Conservation (phyloP, 2,113 vertebrate genomes). For the Murina feae region DNA sequence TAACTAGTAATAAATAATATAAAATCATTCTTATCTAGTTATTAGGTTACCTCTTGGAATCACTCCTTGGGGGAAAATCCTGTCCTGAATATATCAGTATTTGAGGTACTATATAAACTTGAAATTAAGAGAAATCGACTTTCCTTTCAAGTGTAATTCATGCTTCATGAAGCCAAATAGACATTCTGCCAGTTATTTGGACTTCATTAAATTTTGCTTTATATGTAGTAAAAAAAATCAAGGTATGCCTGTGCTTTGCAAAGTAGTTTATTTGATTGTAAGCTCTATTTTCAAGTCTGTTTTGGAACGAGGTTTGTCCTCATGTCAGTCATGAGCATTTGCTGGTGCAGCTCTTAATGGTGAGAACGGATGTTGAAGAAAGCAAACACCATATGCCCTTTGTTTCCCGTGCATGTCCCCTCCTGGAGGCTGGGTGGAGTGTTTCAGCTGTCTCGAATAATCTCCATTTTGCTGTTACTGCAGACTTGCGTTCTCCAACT, state of each 20-base stretch:
- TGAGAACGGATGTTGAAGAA: conserved; percentile 54
- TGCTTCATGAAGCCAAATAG: conserved; percentile 40
- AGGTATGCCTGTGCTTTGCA: conserved; percentile 20
- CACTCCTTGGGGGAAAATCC: background rate
- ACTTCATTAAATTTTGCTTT: conserved; percentile 57
- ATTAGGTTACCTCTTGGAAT: conserved; percentile 31
- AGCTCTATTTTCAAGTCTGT: conserved; percentile 41
- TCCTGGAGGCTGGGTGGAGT: conserved; percentile 70
- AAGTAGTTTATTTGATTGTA: conserved; percentile 7
- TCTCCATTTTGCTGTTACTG: conserved; percentile 63
- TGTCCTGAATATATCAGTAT: conserved; percentile 24
- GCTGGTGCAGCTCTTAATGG: conserved; percentile 64
- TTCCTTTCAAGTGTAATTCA: conserved; percentile 58
- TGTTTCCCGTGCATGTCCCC: conserved; percentile 64
- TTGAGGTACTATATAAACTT: conserved; percentile 21
- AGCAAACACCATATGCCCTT: conserved; percentile 67
- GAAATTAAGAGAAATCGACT: conserved; percentile 55
- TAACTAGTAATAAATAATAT: background rate
- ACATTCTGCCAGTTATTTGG: conserved; percentile 54
- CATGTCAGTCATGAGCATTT: conserved; percentile 48
- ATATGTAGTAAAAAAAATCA: conserved; percentile 15
- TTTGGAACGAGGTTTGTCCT: conserved; percentile 52
- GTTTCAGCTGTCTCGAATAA: conserved; percentile 68
- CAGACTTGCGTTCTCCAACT: conserved; percentile 56
- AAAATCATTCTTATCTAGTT: conserved; percentile 26